Base-by-base conservation (phyloP, 2,888 invertebrate genomes). In the Geotrupes spiniger region DNA sequence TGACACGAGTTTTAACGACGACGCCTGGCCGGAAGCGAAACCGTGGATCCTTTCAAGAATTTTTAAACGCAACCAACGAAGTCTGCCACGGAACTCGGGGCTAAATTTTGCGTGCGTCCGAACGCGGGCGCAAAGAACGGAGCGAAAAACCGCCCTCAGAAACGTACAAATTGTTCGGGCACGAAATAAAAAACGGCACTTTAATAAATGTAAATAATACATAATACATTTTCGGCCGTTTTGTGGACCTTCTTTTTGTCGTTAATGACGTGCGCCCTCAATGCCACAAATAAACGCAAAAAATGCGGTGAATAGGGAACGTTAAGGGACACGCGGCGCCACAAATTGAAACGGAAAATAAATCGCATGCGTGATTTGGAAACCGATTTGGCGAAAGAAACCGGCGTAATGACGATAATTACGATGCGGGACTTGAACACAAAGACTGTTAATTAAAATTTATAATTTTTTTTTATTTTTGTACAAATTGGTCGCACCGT, bases 161-260 rank as follows among this genome's bases (percentile, higher is more conserved):
- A 33, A 46, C 36, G 41, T 46, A 46, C 40, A 46, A 46, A 41
- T 46, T 46, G 41, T 38, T 36, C 26, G 36, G 27, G 36, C 36
- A 31, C 6, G 15, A 41, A 41, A 45, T 2, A 33, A 46, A 36
- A 46, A 28, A 46, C 36, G 46, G 33, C 40, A 46, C 41, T 46
- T 46, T 46, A 46, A 46, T 41, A 46, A 46, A 46, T 46, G 46
- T 46, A 46, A 46, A 46, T 46, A 46, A 46, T 46, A 46, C 40
- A 40, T 46, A 46, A 46, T 46, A 41, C 12, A 26, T 41, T 41
- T 39, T 28, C 12, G 41, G 36, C 27, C 26, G 40, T n/a, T n/a
- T n/a, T n/a, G 15, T 25, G 2, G 2, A 12, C 10, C 10, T 33
- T 33, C 14, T 33, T 10, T 12, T 8, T 2, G 14, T 12, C 12